These are phyloP conservation scores for Orientallactaga sibirica DNA, from an alignment of 2,797 vertebrate genomes.

Conservation along the genomic window DNA sequence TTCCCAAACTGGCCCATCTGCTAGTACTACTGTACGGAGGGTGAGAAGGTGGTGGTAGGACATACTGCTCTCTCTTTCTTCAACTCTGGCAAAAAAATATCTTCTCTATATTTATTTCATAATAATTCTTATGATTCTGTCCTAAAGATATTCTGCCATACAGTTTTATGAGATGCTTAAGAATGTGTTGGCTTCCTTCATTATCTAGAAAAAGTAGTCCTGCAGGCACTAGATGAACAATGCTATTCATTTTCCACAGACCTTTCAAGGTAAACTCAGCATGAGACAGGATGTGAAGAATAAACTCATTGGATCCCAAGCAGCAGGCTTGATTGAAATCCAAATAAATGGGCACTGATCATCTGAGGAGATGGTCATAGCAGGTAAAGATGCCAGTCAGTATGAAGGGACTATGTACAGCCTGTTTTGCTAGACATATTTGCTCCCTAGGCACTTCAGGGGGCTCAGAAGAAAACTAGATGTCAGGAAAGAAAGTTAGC, in stretches of 20 bases:
- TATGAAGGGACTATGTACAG: background rate
- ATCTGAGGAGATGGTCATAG: slow-evolving; percentile 22
- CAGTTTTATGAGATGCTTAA: slow-evolving; percentile 72
- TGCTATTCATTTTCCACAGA: slow-evolving; percentile 66
- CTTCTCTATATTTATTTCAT: slow-evolving; percentile 64
- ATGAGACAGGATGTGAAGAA: slow-evolving; percentile 67
- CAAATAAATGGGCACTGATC: slow-evolving; percentile 49
- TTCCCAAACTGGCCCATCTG: slow-evolving; percentile 7
- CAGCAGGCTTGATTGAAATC: slow-evolving; percentile 62
- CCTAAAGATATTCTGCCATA: slow-evolving; percentile 70
- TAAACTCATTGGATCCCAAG: slow-evolving; percentile 45
- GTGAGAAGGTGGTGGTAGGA: background rate
- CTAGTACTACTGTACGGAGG: background rate
- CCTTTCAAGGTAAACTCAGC: slow-evolving; percentile 71
- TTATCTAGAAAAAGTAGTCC: slow-evolving; percentile 77
- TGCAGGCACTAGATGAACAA: slow-evolving; percentile 68
- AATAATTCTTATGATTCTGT: slow-evolving; percentile 63
- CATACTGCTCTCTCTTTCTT: slow-evolving; percentile 21
- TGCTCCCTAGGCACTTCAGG: background rate
- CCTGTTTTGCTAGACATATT: slow-evolving; percentile 31
- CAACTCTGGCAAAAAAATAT: slow-evolving; percentile 48
- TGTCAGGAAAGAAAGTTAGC: slow-evolving; percentile 44
- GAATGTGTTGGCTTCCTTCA: slow-evolving; percentile 70
- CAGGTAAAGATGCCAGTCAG: slow-evolving; percentile 10
- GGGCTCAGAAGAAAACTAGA: slow-evolving; percentile 25